A percentile compares a stretch with the other conserved stretches of the same genome.
phyloP scores from a whole-genome alignment of 2,888 invertebrate species.

The Nesidiocoris tenuis region DNA sequence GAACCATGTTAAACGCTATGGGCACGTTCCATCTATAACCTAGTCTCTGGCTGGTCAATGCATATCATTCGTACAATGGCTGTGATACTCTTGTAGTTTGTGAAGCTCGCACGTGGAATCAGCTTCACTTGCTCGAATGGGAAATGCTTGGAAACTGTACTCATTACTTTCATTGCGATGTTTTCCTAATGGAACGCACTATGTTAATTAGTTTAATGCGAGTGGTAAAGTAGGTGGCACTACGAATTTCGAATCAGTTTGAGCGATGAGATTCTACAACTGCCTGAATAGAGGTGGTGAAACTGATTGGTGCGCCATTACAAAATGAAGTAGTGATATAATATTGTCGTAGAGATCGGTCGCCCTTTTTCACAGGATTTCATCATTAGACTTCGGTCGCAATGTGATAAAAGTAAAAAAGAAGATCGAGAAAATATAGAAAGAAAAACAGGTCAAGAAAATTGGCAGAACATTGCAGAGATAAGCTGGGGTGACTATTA shows the following conservation, averaged over 20 bases:
- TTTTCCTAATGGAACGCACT: no score
- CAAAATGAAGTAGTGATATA: neutral
- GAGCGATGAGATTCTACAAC: neutral
- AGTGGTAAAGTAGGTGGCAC: no score
- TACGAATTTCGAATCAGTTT: neutral
- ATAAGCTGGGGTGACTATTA: conserved; percentile 48
- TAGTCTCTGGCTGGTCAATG: no score
- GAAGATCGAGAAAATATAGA: neutral
- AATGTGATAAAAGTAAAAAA: conserved; percentile 1
- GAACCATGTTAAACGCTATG: no score
- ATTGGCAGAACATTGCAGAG: conserved; percentile 48
- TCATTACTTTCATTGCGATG: no score
- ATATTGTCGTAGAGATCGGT: neutral
- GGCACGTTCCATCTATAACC: no score
- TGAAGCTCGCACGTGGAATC: no score
- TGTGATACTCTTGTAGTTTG: no score
- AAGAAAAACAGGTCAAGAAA: conserved; percentile 12
- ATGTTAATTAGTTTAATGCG: no score
- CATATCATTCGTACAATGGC: no score
- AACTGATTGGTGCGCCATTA: conserved; percentile 16
- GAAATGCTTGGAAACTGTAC: no score
- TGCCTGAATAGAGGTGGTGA: conserved; percentile 13
- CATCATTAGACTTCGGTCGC: conserved; percentile 12
- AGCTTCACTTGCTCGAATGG: no score
- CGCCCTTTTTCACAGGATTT: conserved; percentile 38